A percentile compares a stretch with the other conserved stretches of the same genome.
phyloP scores from a whole-genome alignment of 2,888 invertebrate genomes.

The Teleogryllus oceanicus region DNA sequence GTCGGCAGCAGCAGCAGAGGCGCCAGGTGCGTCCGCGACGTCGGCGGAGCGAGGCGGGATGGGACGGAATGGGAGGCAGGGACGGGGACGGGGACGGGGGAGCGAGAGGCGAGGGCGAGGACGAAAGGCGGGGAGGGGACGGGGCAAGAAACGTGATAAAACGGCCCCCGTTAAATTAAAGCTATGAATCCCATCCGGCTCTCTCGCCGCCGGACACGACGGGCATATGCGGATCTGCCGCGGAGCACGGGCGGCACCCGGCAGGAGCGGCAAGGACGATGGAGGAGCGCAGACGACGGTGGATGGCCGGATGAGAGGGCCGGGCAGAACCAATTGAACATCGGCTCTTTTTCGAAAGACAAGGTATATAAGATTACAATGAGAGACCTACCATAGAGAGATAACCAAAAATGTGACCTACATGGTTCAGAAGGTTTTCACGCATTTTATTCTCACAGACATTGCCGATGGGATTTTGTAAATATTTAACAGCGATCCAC shows the following conservation, averaged over 20 bases:
- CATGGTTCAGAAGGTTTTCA: no score
- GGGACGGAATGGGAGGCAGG: background rate
- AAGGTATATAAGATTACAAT: no score
- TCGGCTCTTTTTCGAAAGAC: no score
- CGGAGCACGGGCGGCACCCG: background rate
- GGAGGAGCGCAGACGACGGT: background rate
- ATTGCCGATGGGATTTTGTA: no score
- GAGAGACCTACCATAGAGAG: no score
- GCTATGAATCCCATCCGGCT: conserved; percentile 18
- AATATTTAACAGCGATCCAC: no score
- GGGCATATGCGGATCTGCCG: background rate
- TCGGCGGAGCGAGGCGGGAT: background rate
- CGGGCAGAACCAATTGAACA: no score
- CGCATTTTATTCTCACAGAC: no score
- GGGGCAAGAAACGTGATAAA: conserved; percentile 4
- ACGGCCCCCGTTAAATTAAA: conserved; percentile 18
- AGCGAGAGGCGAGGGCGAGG: background rate
- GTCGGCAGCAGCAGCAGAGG: background rate
- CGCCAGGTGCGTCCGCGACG: conserved; percentile 18
- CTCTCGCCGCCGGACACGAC: background rate
- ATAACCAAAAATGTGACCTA: no score
- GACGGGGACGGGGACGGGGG: background rate
- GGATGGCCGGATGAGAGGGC: no score
- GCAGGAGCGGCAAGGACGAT: background rate
- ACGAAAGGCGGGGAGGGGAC: background rate